Conservation (phyloP, 2,113 vertebrate genomes). For the Pseudois nayaur region DNA sequence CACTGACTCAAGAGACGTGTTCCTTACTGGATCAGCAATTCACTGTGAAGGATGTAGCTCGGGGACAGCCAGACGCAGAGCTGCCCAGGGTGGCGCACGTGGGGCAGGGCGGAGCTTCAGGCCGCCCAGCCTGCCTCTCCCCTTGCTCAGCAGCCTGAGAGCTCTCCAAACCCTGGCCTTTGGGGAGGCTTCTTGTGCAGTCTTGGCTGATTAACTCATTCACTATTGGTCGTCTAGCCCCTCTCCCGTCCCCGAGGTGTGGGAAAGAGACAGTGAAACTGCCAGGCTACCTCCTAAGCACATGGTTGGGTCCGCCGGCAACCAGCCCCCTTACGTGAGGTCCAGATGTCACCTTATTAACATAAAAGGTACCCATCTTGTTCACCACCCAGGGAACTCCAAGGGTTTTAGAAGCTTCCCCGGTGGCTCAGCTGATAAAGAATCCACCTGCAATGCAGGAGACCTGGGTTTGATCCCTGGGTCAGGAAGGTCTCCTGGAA, state of each 20-base stretch:
- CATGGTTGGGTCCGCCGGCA: not conserved
- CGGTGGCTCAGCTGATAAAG: not conserved
- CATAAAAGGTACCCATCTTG: not conserved
- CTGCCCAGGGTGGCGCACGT: accelerated
- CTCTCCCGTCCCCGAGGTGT: not conserved
- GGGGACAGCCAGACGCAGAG: not conserved
- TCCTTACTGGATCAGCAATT: not conserved
- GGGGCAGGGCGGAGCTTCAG: not conserved
- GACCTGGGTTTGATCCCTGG: not conserved
- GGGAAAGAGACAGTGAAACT: not conserved
- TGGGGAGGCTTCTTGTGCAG: not conserved
- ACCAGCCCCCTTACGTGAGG: not conserved
- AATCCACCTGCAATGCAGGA: not conserved
- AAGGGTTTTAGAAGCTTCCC: not conserved
- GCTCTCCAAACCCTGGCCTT: not conserved
- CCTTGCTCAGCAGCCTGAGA: not conserved
- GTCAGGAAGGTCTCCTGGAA: not conserved
- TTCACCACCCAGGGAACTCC: not conserved
- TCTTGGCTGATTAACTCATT: not conserved
- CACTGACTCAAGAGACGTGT: not conserved
- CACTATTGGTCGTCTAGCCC: not conserved
- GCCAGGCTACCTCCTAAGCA: too few species aligned
- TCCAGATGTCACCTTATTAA: not conserved
- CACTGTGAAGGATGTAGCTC: accelerated
- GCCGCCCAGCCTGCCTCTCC: not conserved